Conservation (phyloP, 2,888 invertebrate species). For the Fabriciana adippe region DNA sequence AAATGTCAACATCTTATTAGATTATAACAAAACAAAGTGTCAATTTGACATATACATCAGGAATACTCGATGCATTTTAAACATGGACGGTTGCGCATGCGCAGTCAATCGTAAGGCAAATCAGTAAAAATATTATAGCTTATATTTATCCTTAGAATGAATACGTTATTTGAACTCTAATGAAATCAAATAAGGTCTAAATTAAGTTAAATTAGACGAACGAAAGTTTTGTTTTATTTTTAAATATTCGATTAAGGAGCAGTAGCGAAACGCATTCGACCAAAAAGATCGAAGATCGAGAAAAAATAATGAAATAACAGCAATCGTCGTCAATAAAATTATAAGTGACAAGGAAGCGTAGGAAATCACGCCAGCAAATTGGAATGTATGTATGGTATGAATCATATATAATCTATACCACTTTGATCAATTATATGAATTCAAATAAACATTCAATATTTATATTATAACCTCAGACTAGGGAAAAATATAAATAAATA, state of each 20-base stretch:
- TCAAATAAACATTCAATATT: too few species aligned
- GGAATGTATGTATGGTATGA: not conserved
- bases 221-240: slow-evolving; percentile 38
- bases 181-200: slow-evolving; percentile 13
- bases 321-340: slow-evolving; percentile 33
- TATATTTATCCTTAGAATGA: not conserved
- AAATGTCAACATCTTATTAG: slow-evolving; percentile 25
- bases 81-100: slow-evolving; percentile 48
- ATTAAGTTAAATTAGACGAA: not conserved
- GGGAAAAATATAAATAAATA: too few species aligned
- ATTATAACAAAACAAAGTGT: slow-evolving; percentile 42
- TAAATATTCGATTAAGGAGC: slow-evolving; percentile 52
- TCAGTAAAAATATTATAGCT: slow-evolving; percentile 50
- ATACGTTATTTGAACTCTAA: slow-evolving; percentile 21
- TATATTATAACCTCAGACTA: too few species aligned
- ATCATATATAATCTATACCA: not conserved
- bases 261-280: slow-evolving; percentile 68
- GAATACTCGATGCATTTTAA: slow-evolving; percentile 62
- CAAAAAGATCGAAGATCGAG: slow-evolving; percentile 68
- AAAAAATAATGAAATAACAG: slow-evolving; percentile 62
- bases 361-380: slow-evolving; percentile 8
- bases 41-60: slow-evolving; percentile 64
- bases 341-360: slow-evolving; percentile 35
- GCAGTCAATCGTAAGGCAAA: slow-evolving; percentile 65
- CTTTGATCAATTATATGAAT: too few species aligned